These are phyloP conservation scores for Rhea americana DNA, from an alignment of 2,113 vertebrate species.

Conservation along the genomic window DNA sequence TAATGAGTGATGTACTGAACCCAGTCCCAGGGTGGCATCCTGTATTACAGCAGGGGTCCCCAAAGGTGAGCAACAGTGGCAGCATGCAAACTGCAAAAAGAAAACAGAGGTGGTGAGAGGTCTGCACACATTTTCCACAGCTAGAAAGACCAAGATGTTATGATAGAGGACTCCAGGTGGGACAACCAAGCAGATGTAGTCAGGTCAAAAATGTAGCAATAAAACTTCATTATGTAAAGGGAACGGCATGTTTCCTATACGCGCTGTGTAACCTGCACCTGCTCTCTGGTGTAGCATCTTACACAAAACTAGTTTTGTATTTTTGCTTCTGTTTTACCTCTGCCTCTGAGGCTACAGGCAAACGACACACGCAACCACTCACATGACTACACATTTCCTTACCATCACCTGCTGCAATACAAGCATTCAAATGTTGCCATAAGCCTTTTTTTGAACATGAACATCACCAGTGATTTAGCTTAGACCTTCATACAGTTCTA, in stretches of 20 bases:
- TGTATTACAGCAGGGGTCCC: neutral
- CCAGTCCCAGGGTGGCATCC: neutral
- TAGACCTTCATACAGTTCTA: neutral
- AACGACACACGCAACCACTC: neutral
- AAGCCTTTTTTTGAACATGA: neutral
- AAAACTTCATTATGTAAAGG: neutral
- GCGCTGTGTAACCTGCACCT: accelerated
- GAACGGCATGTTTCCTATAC: neutral
- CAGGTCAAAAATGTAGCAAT: neutral
- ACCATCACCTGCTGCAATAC: neutral
- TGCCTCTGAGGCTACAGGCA: neutral
- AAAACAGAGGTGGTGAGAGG: neutral
- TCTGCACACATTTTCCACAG: neutral
- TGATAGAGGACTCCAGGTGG: neutral
- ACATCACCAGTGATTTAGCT: neutral
- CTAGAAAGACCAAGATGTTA: neutral
- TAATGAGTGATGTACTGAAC: neutral
- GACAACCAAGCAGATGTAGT: accelerated
- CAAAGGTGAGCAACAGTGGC: neutral
- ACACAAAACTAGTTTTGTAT: neutral
- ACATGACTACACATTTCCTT: accelerated
- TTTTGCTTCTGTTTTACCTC: neutral
- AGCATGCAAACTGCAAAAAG: neutral
- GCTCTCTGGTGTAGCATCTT: neutral
- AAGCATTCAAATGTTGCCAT: neutral